Percentiles rank a stretch among this genome's conserved stretches.
Evolutionary conservation across 2,113 vertebrate species (phyloP).

Genomic region (Phaethornis superciliosus): DNA sequence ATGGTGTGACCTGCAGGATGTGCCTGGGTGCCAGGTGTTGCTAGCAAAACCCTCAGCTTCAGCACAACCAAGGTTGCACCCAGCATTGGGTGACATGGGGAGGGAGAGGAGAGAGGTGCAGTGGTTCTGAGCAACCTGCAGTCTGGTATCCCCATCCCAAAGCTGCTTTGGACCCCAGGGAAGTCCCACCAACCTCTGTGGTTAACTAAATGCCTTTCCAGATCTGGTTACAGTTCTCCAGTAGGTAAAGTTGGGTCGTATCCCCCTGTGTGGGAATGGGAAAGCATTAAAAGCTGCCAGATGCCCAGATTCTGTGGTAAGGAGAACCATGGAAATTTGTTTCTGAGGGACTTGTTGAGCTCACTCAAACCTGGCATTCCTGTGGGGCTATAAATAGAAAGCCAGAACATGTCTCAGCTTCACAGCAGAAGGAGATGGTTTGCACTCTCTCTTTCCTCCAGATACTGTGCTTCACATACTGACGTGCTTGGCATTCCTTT

Average conservation of each 20-base stretch:
- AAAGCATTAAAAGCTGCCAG: neutral
- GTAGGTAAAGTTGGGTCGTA: neutral
- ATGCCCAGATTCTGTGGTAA: neutral
- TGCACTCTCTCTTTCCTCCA: constrained; percentile 50
- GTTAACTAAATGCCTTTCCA: neutral
- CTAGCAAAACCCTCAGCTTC: neutral
- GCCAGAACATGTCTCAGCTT: neutral
- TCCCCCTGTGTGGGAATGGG: neutral
- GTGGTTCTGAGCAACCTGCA: neutral
- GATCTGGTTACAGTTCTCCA: neutral
- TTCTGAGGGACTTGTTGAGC: neutral
- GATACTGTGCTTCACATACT: neutral
- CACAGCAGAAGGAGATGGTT: constrained; percentile 42
- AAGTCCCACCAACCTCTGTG: neutral
- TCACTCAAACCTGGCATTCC: neutral
- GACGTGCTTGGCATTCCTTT: constrained; percentile 32
- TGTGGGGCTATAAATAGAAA: constrained; percentile 57
- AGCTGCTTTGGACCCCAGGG: neutral
- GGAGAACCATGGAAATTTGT: neutral
- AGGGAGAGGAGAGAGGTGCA: neutral
- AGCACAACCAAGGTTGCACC: neutral
- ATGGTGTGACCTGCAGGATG: neutral
- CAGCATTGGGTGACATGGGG: neutral
- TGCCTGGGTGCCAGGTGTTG: neutral
- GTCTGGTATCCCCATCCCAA: neutral